Percentiles rank a stretch among this genome's conserved stretches.
phyloP scores from a whole-genome alignment of 2,113 vertebrate species.

The Ascaphus truei region DNA sequence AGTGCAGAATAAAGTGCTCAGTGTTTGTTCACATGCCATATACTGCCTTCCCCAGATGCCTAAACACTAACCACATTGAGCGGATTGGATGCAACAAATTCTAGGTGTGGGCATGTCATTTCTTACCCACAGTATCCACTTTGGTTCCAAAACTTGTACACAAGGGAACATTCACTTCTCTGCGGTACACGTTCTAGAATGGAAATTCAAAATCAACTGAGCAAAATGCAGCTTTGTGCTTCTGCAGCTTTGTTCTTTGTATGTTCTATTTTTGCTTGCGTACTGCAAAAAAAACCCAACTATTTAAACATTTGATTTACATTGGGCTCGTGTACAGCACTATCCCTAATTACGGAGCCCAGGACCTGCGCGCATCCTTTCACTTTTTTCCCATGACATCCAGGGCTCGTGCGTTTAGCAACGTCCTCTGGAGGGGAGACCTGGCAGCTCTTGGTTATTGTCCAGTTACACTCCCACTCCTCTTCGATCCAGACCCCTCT shows the following conservation, averaged over 20 bases:
- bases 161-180: neutral
- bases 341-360: neutral
- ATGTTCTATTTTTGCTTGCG: neutral
- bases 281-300: too few relatives aligned
- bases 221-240: too few relatives aligned
- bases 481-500: conserved; percentile 2
- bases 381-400: conserved; percentile 1
- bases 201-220: neutral
- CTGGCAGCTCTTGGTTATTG: neutral
- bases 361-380: neutral
- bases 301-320: too few relatives aligned
- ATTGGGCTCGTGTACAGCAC: neutral
- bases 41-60: neutral
- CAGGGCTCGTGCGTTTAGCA: neutral
- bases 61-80: neutral
- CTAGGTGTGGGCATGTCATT: neutral
- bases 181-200: neutral
- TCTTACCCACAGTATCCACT: too few relatives aligned
- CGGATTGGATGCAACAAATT: neutral
- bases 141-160: too few relatives aligned
- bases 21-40: neutral
- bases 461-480: neutral
- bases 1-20: neutral
- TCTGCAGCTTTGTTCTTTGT: neutral
- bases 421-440: neutral